Base-by-base conservation (phyloP, 23 tunicate genomes). In the Diplosoma virens region DNA sequence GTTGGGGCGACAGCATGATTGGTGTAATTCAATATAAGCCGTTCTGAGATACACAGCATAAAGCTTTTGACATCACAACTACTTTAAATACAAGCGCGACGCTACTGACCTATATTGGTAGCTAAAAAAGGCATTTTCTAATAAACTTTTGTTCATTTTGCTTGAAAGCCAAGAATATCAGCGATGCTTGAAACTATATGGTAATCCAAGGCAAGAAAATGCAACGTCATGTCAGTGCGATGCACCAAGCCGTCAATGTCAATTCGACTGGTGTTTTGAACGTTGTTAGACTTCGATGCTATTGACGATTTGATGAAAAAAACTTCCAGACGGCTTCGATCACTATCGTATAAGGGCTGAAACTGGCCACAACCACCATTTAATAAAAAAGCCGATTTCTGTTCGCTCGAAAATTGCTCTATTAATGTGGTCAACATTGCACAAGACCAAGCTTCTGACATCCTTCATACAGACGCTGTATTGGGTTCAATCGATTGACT, bases 281-380 rank as follows among this genome's bases (percentile, higher is more conserved):
- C 2, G 23, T 22, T 2, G 3, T 4, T 16, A 6, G 24, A 11
- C 20, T 56, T 18, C 5, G 64, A 18, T 2, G 17, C 17, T 16
- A 3, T 2, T 17, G 36, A 5, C 26, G 74, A 16, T 9, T 14
- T 41, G 9, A 41, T 41, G n/a, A n/a, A n/a, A 23, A 50, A 67
- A 6, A 67, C 23, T 35, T 67, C 74, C 21, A 67, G 36, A 3
- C 74, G 74, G 30, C 26, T 67, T 35, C 52, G 24, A 18, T 67
- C 9, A 3, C 7, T 16, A 22, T 67, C 74, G 24, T 33, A 67
- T 23, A 67, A 21, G 11, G 74, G 52, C 25, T 4, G 7, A 26
- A 26, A 16, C 20, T 35, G 9, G 25, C 25, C 6, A 35, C 74
- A 67, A 34, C 52, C 11, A 3, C 74, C 74, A 25, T 16, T 17